These are phyloP conservation scores for Cebidichthys violaceus DNA, from an alignment of 2,113 vertebrate genomes.

Conservation along the genomic window DNA sequence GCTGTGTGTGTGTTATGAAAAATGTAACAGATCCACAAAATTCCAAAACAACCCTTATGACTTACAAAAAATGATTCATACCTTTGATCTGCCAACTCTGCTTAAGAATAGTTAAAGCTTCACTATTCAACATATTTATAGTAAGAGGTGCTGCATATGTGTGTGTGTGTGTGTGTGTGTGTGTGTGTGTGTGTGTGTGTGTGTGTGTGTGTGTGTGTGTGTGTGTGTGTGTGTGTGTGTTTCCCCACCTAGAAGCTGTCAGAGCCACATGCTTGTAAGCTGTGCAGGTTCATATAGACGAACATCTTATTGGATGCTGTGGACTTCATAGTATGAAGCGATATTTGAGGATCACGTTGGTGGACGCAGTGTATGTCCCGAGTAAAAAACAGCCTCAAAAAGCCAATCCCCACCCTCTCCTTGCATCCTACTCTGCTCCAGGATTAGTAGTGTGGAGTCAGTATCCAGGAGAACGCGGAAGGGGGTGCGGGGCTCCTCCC, in stretches of 20 bases:
- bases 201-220: background rate
- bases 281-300: constrained; percentile 73
- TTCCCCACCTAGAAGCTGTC: constrained; percentile 83
- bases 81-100: background rate
- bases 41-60: background rate
- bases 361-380: constrained; percentile 36
- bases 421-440: constrained; percentile 58
- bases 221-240: constrained; percentile 8
- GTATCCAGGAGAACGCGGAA: constrained; percentile 74
- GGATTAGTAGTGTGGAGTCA: constrained; percentile 76
- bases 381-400: constrained; percentile 58
- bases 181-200: background rate
- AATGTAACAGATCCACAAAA: no score
- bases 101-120: background rate
- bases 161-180: background rate
- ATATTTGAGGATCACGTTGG: constrained; percentile 56
- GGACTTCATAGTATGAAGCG: constrained; percentile 42
- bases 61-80: background rate
- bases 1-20: constrained; percentile 1
- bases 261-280: constrained; percentile 91
- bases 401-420: constrained; percentile 47
- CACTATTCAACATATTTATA: background rate
- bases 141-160: background rate
- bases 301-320: constrained; percentile 41
- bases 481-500: constrained; percentile 67